Base-by-base conservation (phyloP, 2,888 invertebrate species). In the Chrysopilus asiliformis region DNA sequence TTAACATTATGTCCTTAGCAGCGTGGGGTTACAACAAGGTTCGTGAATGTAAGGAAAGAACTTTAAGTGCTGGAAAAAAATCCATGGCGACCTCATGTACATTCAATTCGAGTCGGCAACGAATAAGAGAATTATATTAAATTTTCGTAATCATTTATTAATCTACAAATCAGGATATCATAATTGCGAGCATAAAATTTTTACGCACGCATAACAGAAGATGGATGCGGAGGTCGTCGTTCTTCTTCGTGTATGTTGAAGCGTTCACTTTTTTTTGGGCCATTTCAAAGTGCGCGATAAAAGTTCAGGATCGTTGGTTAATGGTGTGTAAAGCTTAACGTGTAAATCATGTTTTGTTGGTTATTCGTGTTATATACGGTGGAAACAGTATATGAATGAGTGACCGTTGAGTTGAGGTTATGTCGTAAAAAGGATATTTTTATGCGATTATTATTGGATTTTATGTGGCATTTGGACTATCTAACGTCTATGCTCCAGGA, bases 261-360 rank as follows among this genome's bases (percentile, higher is more conserved):
- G 22, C 7, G 22, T 7, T 22, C 10, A 10, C 7, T 7, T 22
- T 22, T 7, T 10, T 22, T 8, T 22, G 10, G 10, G 22, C 7
- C 22, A 7, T 22, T 10, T 10, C 22, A 22, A 22, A 8, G 7
- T 22, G 22, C 10, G 10, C 22, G 7, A 22, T 22, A 8, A 8
- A 8, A 8, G 22, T 22, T 22, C 10, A 13, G n/a, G 9, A 9
- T 28, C 22, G 10, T 27, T 12, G 18, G 13, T 40, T 32, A 39
- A 36, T 40, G 40, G 40, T 20, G 40, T 40, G 36, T 36, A 40
- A 40, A 40, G 16, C 24, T 30, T 33, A 25, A 36, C 32, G 36
- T 33, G 32, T 26, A 40, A 40, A 40, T 40, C 36, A 40, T 39
- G 19, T 12, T 13, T 16, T 25, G 15, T 10, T 7, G 24, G 33